Evolutionary conservation across 2,888 invertebrate genomes (phyloP), one percentile per base, ranked within the genome.

Genomic region (Phaedon cochleariae): DNA sequence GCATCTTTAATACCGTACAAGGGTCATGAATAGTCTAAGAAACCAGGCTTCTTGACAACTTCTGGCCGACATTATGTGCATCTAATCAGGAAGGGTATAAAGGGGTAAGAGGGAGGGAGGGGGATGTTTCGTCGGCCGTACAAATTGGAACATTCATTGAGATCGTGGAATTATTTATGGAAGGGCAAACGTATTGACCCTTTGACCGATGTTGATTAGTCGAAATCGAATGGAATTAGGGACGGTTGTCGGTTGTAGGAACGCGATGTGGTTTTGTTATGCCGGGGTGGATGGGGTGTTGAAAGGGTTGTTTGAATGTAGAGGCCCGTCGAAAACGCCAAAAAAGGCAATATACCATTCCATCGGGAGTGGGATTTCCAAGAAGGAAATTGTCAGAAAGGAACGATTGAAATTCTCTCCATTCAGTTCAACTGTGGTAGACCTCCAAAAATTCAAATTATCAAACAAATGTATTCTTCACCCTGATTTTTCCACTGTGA

Each of bases 171-270:
- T 71, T 71, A 71, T 68, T 71, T 69, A 69, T 71, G 60, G 71
- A 61, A 71, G 68, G 71, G 71, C 63, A 64, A 74, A 73, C 74
- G 75, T 73, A 76, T 74, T 73, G 70, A 74, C 73, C 75, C 74
- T 76, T 76, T 71, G 73, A 73, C 76, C 72, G 68, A 72, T 70
- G 71, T 68, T 69, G 71, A 68, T 69, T 71, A 70, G 68, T 66
- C 54, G 67, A 68, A 67, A 71, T 68, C 68, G 68, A 67, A 71
- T 71, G 67, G 68, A 69, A 68, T 71, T 59, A 60, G 57, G 67
- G 67, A 51, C 46, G 54, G 46, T 54, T 29, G 54, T 31, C 48
- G 52, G 64, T 61, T 59, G 64, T 64, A 55, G 60, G 37, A 66
- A 51, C 55, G 53, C 61, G 59, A 41, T 64, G 67, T 46, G 67